Base-by-base conservation (phyloP, 2,797 vertebrate species). In the Emydoidea blandingii region DNA sequence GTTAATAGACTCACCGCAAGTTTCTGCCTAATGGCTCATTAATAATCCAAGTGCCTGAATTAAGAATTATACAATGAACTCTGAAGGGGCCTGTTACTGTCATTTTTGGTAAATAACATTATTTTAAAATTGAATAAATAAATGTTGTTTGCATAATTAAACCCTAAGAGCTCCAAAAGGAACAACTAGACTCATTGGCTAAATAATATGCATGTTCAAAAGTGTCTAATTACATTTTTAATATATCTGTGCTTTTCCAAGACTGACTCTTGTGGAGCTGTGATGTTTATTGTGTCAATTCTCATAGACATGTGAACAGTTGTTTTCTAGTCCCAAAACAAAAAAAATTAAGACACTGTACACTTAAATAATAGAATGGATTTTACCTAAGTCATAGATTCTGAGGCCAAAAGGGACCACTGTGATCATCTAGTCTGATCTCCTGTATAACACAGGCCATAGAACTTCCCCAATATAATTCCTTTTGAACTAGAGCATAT, bases 121-220 rank as follows among this genome's bases (percentile, higher is more conserved):
- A 88, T 81, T 92, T 91, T 76, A 54, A 88, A 93, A 94, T 76
- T 25, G 0, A 47, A 59, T 65, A 82, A 96, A 86, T 90, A 94
- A 92, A 92, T 57, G 86, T 12, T 19, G 2, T 9, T 96, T 89
- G 90, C 95, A 80, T 80, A 41, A 76, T 72, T 72, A 59, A 91
- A 85, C 25, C 41, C 54, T 89, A 95, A 92, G 79, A 54, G 90
- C 88, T 95, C 90, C 92, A 91, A 12, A n/a, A 91, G 93, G 84
- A 96, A 47, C 90, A 93, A 74, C 93, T 89, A 91, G 56, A 16
- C 82, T 95, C 90, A 50, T 78, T 92, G 93, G 84, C 59, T 86
- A 92, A 94, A 94, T 87, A 91, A 95, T 90, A 92, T 92, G 90
- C 96, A 81, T 86, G 92, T 91, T 95, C 94, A 96, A 94, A 91